Evolutionary conservation across 1,140 invertebrate species (phyloP), one percentile per base, ranked within the genome.

Genomic region (Steinernema khuongi): DNA sequence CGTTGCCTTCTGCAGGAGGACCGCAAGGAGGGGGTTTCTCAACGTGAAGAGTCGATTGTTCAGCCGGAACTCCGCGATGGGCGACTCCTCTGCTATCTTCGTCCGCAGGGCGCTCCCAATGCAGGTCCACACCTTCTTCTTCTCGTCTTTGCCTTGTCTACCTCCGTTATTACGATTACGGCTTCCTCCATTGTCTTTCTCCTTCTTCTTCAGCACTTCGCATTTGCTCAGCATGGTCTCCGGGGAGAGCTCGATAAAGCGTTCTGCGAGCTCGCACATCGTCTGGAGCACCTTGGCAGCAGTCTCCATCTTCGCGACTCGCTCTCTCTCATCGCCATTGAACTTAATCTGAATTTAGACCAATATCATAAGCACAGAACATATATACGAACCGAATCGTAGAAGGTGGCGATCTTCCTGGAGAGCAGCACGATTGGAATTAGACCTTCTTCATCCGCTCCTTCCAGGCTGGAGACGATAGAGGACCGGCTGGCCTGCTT

Each of bases 351-450:
- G n/a, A 41, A 41, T 41, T n/a, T n/a, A n/a, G n/a, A n/a, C n/a
- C n/a, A n/a, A n/a, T n/a, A n/a, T n/a, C n/a, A n/a, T n/a, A n/a
- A n/a, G n/a, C n/a, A n/a, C n/a, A n/a, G 7, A 41, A 41, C 36
- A 41, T n/a, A 41, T n/a, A n/a, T n/a, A 41, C 36, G n/a, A 41
- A 41, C 36, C 36, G 50, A 60, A 7, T 4, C 11, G 19, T 60
- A 60, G 22, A 60, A 60, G 22, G 50, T 14, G 2, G 11, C 50
- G 7, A 60, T 60, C 76, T 17, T 72, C 30, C 19, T 31, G 1
- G 1, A 77, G 76, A 36, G 76, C 18, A 77, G 19, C 32, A 75
- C 70, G 17, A 77, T n/a, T 7, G 76, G 70, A 17, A 73, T 77
- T 2, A 68, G 29, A 18, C 70, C 70, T 18, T 72, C 31, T 18